Evolutionary conservation across 2,113 vertebrate species (phyloP), one percentile per base, ranked within the genome.

Genomic region (Platichthys flesus): DNA sequence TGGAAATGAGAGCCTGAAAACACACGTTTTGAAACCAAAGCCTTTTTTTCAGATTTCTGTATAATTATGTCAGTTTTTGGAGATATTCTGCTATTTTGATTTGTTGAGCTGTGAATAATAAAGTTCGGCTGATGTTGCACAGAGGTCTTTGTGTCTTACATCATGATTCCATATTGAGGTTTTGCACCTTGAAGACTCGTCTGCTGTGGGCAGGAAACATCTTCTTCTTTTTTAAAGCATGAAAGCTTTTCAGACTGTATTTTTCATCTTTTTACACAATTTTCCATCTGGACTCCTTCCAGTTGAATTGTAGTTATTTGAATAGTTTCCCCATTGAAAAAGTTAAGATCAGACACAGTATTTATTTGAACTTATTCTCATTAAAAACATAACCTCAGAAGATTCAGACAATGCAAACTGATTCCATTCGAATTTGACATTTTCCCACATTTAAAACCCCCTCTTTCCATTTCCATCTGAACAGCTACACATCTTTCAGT

Each of bases 1-100:
- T 47, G 66, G 72, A 88, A 85, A 57, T 35, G 18, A 78, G 31
- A 13, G n/a, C 45, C 31, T 18, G 15, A 42, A 14, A 28, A 80
- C 59, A 71, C 70, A 15, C 54, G 47, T 55, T 12, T 7, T 67
- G 10, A 28, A 26, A 56, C 74, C 84, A 76, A n/a, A 72, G 3
- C 21, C 21, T 21, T 8, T 9, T 2, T 54, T 21, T 2, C 28
- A 5, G 28, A 31, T 31, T 31, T 31, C 28, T n/a, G 9, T 52
- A 52, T 13, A 52, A 20, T 52, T 2, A 1, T 20, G 49, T 52
- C 35, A 37, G 8, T 37, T 37, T 37, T 37, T 3, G 2, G 40
- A 13, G 10, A 42, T 42, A 42, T 13, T 42, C 40, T 12, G 40
- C 37, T 40, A 3, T 31, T 40, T 40, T 3, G 47, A 49, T 16